A percentile compares a stretch with the other conserved stretches of the same genome.
Evolutionary conservation across 2,888 invertebrate genomes (phyloP).

Genomic region (Heliconius ethilla): DNA sequence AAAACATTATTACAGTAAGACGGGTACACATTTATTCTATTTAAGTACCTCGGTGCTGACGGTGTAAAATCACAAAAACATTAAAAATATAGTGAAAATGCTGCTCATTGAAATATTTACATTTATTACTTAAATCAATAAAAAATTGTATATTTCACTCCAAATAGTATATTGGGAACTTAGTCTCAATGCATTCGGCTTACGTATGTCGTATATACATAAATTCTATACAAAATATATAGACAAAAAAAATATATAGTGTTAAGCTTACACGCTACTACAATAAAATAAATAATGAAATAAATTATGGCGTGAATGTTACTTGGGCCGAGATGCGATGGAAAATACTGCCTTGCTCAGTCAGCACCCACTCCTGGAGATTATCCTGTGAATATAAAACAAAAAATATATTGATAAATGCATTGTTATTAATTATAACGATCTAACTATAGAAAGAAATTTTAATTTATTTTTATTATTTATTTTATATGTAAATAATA

Average conservation of each 20-base stretch:
- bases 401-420: background rate
- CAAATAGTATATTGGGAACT: constrained; percentile 14
- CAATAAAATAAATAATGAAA: constrained; percentile 69
- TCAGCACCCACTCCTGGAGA: constrained; percentile 63
- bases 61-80: constrained; percentile 37
- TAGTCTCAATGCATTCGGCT: constrained; percentile 28
- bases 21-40: constrained; percentile 36
- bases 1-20: background rate
- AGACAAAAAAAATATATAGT: background rate
- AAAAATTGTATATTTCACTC: constrained; percentile 21
- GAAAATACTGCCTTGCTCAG: constrained; percentile 59
- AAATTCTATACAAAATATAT: constrained; percentile 6
- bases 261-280: constrained; percentile 63
- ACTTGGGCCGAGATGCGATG: constrained; percentile 46
- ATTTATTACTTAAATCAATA: constrained; percentile 20
- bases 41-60: constrained; percentile 69
- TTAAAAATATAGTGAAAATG: constrained; percentile 62
- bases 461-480: too few species aligned
- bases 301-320: constrained; percentile 60
- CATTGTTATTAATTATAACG: background rate
- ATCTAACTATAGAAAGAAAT: background rate
- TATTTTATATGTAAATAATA: too few species aligned
- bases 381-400: constrained; percentile 47
- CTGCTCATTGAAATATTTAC: constrained; percentile 53
- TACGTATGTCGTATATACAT: constrained; percentile 13